Evolutionary conservation across 2,113 vertebrate genomes (phyloP), one percentile per base, ranked within the genome.

Genomic region (Hippoglossus stenolepis): DNA sequence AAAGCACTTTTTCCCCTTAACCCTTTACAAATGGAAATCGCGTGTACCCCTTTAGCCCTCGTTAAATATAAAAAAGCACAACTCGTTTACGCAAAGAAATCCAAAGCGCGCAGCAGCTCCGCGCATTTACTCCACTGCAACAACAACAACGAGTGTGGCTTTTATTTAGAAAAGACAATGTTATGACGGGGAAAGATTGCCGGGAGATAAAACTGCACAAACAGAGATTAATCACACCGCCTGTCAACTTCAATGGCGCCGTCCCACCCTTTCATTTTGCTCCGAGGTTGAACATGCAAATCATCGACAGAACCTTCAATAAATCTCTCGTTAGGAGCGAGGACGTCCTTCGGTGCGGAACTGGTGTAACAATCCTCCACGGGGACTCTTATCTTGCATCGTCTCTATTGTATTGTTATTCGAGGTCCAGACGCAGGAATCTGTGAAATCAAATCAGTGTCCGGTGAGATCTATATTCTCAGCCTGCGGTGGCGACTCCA

Each of bases 181-280:
- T 78, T 85, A 20, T 66, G 23, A 62, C 18, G 67, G 77, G 77
- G 77, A 81, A 67, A 21, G 69, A 80, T 70, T 58, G 75, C 45
- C 70, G 64, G 7, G 70, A 24, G 77, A 78, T 77, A 63, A 77
- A 84, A 84, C 47, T 74, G 73, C 51, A 85, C 84, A 83, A 87
- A 90, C 67, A 85, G 57, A 83, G 62, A 85, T 89, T 82, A 89
- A 90, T 88, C 86, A 80, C 8, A 53, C 74, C 24, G 82, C 64
- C 72, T 85, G 87, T 85, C 84, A 85, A 71, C 21, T 58, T 68
- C 87, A 53, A 85, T 83, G 85, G 84, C 82, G 88, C 26, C 53
- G 87, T 91, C 88, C 88, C 92, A 86, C 90, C 89, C 85, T 88
- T 82, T 85, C 82, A 62, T 87, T 91, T 43, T 84, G 70, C 77